Evolutionary conservation across 1,140 invertebrate species (phyloP).

Genomic region (Delia radicum): DNA sequence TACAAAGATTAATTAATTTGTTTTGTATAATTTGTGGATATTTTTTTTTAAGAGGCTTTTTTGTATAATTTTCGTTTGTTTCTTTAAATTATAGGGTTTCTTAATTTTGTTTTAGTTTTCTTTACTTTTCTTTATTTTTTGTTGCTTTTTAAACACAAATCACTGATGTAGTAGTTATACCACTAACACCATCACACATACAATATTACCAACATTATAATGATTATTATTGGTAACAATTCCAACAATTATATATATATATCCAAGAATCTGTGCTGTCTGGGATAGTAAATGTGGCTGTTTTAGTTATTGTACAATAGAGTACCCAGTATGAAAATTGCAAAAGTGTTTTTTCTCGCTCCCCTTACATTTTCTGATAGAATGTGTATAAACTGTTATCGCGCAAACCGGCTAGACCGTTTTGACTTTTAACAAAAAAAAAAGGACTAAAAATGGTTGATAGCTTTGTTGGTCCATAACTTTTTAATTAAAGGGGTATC

Average conservation of each 20-base stretch:
- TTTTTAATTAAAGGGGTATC: too few relatives aligned
- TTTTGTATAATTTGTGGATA: background rate
- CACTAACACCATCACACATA: background rate
- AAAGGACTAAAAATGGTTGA: too few relatives aligned
- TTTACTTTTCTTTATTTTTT: background rate
- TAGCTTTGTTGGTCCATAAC: too few relatives aligned
- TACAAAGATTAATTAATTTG: background rate
- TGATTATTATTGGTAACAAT: background rate
- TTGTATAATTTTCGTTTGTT: background rate
- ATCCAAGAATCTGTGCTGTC: background rate
- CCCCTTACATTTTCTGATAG: too few relatives aligned
- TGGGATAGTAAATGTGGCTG: conserved; percentile 4
- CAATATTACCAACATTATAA: too few relatives aligned
- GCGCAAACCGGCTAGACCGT: too few relatives aligned
- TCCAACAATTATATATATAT: background rate
- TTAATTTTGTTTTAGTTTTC: conserved; percentile 12
- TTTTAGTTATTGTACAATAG: too few relatives aligned
- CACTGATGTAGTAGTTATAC: background rate
- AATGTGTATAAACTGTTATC: too few relatives aligned
- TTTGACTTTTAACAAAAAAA: too few relatives aligned
- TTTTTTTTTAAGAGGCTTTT: background rate
- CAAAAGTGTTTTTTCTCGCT: too few relatives aligned
- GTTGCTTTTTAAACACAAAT: background rate
- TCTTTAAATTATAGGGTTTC: conserved; percentile 17
- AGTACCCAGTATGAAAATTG: too few relatives aligned